Conservation (phyloP, 1,140 invertebrate genomes). For the Halesus radiatus region DNA sequence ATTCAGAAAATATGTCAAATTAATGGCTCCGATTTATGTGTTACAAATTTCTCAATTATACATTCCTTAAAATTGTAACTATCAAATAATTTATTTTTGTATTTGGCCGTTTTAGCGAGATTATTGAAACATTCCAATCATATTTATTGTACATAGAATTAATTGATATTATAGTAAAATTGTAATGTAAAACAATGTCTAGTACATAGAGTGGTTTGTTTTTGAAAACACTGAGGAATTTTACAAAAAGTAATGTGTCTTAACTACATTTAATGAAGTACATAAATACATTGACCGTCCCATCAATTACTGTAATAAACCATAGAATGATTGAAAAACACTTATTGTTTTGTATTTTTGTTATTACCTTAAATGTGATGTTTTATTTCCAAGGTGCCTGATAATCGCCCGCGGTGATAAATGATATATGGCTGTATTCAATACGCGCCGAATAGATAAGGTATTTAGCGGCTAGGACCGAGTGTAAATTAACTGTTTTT, state of each 20-base stretch:
- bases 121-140: conserved; percentile 35
- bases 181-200: conserved; percentile 15
- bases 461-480: conserved; percentile 29
- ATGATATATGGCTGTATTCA: conserved; percentile 56
- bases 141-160: conserved; percentile 24
- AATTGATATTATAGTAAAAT: conserved; percentile 23
- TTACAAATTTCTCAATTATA: conserved; percentile 2
- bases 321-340: conserved; percentile 17
- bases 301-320: conserved; percentile 25
- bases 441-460: conserved; percentile 51
- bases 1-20: too few species aligned
- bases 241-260: conserved; percentile 25
- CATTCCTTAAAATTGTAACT: conserved; percentile 6
- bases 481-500: conserved; percentile 36
- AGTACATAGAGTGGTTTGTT: conserved; percentile 9
- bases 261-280: conserved; percentile 24
- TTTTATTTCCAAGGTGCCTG: conserved; percentile 56
- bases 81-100: conserved; percentile 12
- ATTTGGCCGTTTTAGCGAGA: conserved; percentile 17
- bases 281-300: conserved; percentile 31
- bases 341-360: conserved; percentile 32
- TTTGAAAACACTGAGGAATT: not conserved
- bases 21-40: too few species aligned
- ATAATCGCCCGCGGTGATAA: conserved; percentile 56
- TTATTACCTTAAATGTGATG: conserved; percentile 39